These are phyloP conservation scores for Pseudochirops corinnae DNA, from an alignment of 2,797 vertebrate genomes.

Conservation along the genomic window DNA sequence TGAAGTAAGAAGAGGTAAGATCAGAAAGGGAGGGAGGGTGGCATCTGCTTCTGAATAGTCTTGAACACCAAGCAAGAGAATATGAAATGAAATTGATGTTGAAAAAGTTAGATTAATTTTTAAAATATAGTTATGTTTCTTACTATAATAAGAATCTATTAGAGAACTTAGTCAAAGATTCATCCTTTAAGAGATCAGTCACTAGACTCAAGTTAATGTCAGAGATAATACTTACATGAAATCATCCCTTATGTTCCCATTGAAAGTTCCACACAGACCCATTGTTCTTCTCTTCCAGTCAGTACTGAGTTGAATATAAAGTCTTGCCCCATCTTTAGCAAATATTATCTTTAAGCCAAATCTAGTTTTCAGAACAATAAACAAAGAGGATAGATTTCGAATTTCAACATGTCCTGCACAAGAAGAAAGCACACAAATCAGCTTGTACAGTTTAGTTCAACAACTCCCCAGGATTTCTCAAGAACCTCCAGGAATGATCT, in stretches of 20 bases:
- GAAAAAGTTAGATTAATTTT: not conserved
- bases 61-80: not conserved
- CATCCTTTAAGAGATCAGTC: conserved; percentile 35
- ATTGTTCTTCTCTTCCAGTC: conserved; percentile 93
- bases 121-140: not conserved
- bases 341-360: conserved; percentile 94
- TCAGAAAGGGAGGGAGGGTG: not conserved
- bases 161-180: conserved; percentile 2
- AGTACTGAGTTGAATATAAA: conserved; percentile 93
- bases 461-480: not conserved
- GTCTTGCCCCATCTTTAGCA: conserved; percentile 91
- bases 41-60: not conserved
- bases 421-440: conserved; percentile 64
- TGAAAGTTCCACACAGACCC: conserved; percentile 97
- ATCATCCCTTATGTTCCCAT: conserved; percentile 97
- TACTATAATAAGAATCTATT: not conserved
- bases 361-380: conserved; percentile 92
- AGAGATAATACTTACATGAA: conserved; percentile 92
- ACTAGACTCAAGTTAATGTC: conserved; percentile 33
- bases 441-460: not conserved
- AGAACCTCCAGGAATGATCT: not conserved
- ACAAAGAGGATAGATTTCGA: conserved; percentile 93
- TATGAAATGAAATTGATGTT: not conserved
- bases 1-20: not conserved
- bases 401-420: conserved; percentile 90